A percentile compares a stretch with the other conserved stretches of the same genome.
Evolutionary conservation across 2,797 vertebrate genomes (phyloP).

Genomic region (Serranus cabrilla): DNA sequence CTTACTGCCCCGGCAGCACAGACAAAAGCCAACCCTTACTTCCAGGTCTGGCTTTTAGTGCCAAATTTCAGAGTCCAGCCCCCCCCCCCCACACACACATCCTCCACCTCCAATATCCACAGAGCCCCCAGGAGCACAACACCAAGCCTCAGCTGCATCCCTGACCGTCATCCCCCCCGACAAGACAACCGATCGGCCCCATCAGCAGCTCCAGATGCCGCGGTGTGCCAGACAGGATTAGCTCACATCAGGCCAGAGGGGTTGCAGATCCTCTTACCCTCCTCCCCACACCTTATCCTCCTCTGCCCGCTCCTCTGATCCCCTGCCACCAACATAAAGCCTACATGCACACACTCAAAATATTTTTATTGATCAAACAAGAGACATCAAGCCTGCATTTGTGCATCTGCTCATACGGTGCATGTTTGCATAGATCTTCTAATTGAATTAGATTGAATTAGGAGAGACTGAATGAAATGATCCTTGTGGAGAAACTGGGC

Average conservation of each 20-base stretch:
- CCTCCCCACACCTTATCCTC: conserved; percentile 48
- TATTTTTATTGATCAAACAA: conserved; percentile 29
- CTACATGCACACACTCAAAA: background rate
- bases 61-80: conserved; percentile 12
- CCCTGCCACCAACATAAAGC: conserved; percentile 33
- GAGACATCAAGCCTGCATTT: background rate
- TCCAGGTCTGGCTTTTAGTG: conserved; percentile 19
- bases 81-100: background rate
- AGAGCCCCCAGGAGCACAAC: conserved; percentile 20
- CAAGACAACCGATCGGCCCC: conserved; percentile 43
- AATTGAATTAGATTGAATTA: conserved; percentile 41
- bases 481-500: conserved; percentile 9
- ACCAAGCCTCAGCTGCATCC: conserved; percentile 53
- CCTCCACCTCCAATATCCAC: conserved; percentile 26
- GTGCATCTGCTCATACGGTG: background rate
- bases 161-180: conserved; percentile 22
- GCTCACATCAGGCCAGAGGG: conserved; percentile 68
- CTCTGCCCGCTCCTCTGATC: conserved; percentile 42
- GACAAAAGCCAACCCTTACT: conserved; percentile 16
- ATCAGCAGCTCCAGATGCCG: conserved; percentile 67
- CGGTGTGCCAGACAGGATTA: conserved; percentile 70
- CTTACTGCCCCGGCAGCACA: conserved; percentile 2
- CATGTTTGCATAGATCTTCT: conserved; percentile 35
- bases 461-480: conserved; percentile 31
- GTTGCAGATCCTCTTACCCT: conserved; percentile 58